These are phyloP conservation scores for Pyralis farinalis DNA, from an alignment of 2,888 invertebrate species.

Conservation along the genomic window DNA sequence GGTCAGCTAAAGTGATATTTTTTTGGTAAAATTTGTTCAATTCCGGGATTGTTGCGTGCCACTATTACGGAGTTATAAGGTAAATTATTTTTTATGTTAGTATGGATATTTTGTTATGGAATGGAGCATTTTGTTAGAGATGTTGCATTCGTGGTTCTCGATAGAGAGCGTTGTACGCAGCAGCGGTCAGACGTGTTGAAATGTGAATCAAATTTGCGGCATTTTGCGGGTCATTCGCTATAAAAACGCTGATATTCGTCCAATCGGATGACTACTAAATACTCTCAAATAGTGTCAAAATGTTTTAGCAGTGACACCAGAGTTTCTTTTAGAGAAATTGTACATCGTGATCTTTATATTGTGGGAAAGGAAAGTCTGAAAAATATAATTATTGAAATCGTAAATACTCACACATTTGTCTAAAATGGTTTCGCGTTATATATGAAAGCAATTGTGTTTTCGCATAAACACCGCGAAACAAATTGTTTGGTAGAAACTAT, in stretches of 20 bases:
- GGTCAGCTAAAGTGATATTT: constrained; percentile 36
- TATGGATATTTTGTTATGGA: too few relatives aligned
- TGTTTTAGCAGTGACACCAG: not conserved
- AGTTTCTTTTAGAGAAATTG: not conserved
- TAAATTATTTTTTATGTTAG: constrained; percentile 20
- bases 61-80: constrained; percentile 34
- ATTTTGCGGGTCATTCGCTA: constrained; percentile 9
- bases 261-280: not conserved
- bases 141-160: constrained; percentile 6
- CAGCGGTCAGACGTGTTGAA: constrained; percentile 2
- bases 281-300: constrained; percentile 3
- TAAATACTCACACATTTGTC: too few relatives aligned
- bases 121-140: constrained; percentile 30
- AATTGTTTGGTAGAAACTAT: too few relatives aligned
- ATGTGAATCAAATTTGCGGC: not conserved
- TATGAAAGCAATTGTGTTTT: too few relatives aligned
- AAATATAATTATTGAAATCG: too few relatives aligned
- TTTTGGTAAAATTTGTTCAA: constrained; percentile 44
- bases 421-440: too few relatives aligned
- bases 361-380: constrained; percentile 1
- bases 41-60: constrained; percentile 60
- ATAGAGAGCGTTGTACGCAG: constrained; percentile 9
- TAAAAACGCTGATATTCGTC: constrained; percentile 9
- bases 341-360: not conserved
- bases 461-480: too few relatives aligned